These are phyloP conservation scores for Crioceris asparagi DNA, from an alignment of 2,888 invertebrate species.

Conservation along the genomic window DNA sequence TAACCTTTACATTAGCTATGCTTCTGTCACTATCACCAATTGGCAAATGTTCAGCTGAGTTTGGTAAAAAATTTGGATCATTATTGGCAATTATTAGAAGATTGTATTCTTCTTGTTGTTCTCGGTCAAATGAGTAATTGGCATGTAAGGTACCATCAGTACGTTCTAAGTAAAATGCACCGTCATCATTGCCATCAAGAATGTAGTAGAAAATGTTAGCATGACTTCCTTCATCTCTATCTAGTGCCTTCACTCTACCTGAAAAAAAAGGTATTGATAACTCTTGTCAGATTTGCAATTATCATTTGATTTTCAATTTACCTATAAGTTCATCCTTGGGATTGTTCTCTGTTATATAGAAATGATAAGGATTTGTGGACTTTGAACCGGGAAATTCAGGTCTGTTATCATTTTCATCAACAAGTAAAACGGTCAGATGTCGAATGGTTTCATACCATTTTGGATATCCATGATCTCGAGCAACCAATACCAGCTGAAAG, in stretches of 20 bases:
- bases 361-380: conserved; percentile 51
- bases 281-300: neutral
- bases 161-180: conserved; percentile 68
- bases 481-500: conserved; percentile 63
- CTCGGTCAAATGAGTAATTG: conserved; percentile 72
- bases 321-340: conserved; percentile 53
- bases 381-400: conserved; percentile 60
- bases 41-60: conserved; percentile 40
- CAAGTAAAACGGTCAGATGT: conserved; percentile 61
- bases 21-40: conserved; percentile 49
- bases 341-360: conserved; percentile 62
- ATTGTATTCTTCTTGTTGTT: conserved; percentile 60
- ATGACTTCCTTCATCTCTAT: conserved; percentile 69
- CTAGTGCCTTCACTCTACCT: conserved; percentile 61
- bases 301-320: conserved; percentile 23
- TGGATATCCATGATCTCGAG: conserved; percentile 73
- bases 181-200: conserved; percentile 64
- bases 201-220: conserved; percentile 79
- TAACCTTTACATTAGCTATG: conserved; percentile 59
- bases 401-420: conserved; percentile 72
- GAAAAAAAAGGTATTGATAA: neutral
- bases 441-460: conserved; percentile 68
- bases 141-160: conserved; percentile 70
- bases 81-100: conserved; percentile 76
- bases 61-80: conserved; percentile 62